Evolutionary conservation across 2,888 invertebrate species (phyloP).

Genomic region (Stenotaenia linearis): DNA sequence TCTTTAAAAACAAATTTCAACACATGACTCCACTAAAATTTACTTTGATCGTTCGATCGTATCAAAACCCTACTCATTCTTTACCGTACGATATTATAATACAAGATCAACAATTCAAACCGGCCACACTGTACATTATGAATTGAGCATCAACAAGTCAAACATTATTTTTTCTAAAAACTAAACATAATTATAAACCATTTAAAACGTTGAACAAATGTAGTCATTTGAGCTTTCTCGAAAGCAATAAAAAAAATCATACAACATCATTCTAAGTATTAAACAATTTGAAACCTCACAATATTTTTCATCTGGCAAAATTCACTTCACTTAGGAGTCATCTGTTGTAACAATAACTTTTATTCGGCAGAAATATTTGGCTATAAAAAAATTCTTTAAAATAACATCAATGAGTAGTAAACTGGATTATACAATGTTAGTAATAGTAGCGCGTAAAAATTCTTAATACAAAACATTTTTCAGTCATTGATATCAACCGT

Average conservation of each 20-base stretch:
- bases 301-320: not conserved
- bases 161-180: not conserved
- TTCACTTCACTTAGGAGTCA: not conserved
- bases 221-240: not conserved
- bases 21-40: not conserved
- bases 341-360: not conserved
- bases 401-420: not conserved
- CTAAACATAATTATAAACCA: not conserved
- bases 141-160: slow-evolving; percentile 5
- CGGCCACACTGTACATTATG: not conserved
- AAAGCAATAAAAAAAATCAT: not conserved
- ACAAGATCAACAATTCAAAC: not conserved
- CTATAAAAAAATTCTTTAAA: not conserved
- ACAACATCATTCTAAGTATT: not conserved
- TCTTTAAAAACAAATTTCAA: not conserved
- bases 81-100: not conserved
- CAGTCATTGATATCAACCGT: not conserved
- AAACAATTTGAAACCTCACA: not conserved
- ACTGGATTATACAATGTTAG: not conserved
- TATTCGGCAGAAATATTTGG: not conserved
- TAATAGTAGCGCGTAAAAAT: not conserved
- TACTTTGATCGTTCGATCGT: not conserved
- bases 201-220: not conserved
- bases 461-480: not conserved
- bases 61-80: not conserved